Evolutionary conservation across 2,113 vertebrate genomes (phyloP), one percentile per base, ranked within the genome.

Genomic region (Psilopogon haemacephalus): DNA sequence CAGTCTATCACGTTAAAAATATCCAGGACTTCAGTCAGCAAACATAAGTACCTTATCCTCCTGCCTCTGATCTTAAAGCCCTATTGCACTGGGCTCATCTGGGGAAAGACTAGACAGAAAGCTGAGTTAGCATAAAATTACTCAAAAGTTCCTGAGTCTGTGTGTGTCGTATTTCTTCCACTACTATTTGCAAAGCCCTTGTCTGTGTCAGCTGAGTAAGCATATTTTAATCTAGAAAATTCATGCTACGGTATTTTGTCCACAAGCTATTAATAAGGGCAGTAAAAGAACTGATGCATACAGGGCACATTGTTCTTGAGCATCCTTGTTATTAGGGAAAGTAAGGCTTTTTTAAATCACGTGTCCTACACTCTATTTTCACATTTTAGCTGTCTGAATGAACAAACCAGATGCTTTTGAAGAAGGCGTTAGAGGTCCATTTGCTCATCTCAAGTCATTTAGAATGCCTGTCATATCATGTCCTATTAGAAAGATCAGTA

Each of bases 361-460:
- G 87, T 33, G 38, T 84, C 79, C 26, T 77, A 28, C 46, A 59
- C 68, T 52, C 33, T 63, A 37, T 94, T 96, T 90, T 92, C 77
- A 78, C 54, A 73, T 90, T 88, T 84, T 60, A 93, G 26, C 68
- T 95, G 89, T 91, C 87, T 95, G 90, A 95, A 84, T 37, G 44
- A 96, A 63, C 89, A 90, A 95, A 88, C 15, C 24, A 79, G 50
- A 65, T 56, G 73, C 13, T 94, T 92, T 40, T 79, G 46, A 88
- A 82, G 78, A 54, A 82, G 46, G 82, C 97, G 90, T 82, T 75
- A 91, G 78, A 83, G 48, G 14, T 62, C 48, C 37, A n/a, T 68
- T 75, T 90, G 65, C 85, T 91, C 93, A 96, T 28, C 60, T 89
- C 54, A 91, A 93, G 68, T 89, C 62, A 69, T 58, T 96, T 84